Percentiles rank a stretch among this genome's conserved stretches.
Conservation (phyloP, 2,797 vertebrate species). For the Lateolabrax maculatus region DNA sequence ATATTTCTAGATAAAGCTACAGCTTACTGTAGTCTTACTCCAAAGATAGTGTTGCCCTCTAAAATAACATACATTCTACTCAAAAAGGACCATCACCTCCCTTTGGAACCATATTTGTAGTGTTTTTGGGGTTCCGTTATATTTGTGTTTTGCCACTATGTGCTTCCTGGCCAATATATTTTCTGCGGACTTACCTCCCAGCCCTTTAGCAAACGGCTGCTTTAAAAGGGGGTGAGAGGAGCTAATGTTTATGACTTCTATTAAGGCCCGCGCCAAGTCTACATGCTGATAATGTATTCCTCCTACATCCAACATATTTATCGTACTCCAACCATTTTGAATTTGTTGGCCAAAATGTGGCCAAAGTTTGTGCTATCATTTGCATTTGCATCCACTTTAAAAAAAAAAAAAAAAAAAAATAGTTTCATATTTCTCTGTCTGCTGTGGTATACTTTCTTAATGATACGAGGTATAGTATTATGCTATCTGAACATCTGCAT, state of each 20-base stretch:
- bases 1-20: background rate
- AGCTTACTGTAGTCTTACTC: background rate
- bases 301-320: background rate
- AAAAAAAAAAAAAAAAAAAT: background rate
- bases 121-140: conserved; percentile 12
- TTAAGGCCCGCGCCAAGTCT: conserved; percentile 4
- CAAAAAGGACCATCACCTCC: conserved; percentile 41
- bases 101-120: conserved; percentile 29
- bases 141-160: conserved; percentile 37
- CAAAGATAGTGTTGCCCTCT: conserved; percentile 23
- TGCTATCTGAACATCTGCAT: background rate
- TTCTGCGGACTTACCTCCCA: conserved; percentile 26
- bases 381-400: background rate
- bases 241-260: conserved; percentile 36
- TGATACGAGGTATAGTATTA: background rate
- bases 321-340: conserved; percentile 1
- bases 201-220: conserved; percentile 42
- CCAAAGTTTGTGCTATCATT: background rate
- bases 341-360: background rate
- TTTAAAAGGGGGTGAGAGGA: conserved; percentile 28
- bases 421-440: background rate
- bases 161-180: background rate
- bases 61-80: conserved; percentile 43
- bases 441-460: background rate
- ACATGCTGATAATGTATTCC: conserved; percentile 23